These are phyloP conservation scores for Exaiptasia diaphana DNA, from an alignment of 64 coral and sea anemone genomes.

Conservation along the genomic window DNA sequence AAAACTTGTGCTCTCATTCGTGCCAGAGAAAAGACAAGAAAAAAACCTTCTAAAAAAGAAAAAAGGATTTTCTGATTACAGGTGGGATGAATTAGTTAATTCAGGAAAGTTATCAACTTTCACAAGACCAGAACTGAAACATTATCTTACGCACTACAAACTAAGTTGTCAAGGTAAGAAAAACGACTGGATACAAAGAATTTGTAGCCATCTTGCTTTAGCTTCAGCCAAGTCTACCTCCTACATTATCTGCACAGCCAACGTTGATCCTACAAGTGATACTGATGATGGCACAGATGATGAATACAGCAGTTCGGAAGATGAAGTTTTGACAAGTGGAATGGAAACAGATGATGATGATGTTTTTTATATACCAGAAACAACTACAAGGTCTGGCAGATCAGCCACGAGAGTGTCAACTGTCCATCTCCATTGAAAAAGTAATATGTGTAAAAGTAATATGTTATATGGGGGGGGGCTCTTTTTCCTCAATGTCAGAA, in stretches of 20 bases:
- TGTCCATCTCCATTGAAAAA: background rate
- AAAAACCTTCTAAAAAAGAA: conserved; percentile 8
- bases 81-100: background rate
- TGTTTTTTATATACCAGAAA: conserved; percentile 44
- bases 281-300: conserved; percentile 43
- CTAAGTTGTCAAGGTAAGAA: background rate
- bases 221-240: background rate
- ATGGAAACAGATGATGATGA: conserved; percentile 31
- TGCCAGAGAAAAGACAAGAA: conserved; percentile 4
- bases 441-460: too few relatives aligned
- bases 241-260: conserved; percentile 14
- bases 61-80: conserved; percentile 13
- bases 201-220: background rate
- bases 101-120: background rate
- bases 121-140: background rate
- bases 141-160: background rate
- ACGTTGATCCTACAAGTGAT: conserved; percentile 34
- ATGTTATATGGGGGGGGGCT: background rate
- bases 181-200: background rate
- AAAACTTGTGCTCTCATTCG: background rate
- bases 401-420: background rate
- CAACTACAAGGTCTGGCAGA: conserved; percentile 4
- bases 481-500: background rate
- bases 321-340: conserved; percentile 16
- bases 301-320: conserved; percentile 39